Evolutionary conservation across 2,113 vertebrate species (phyloP).

Genomic region (Phainopepla nitens): DNA sequence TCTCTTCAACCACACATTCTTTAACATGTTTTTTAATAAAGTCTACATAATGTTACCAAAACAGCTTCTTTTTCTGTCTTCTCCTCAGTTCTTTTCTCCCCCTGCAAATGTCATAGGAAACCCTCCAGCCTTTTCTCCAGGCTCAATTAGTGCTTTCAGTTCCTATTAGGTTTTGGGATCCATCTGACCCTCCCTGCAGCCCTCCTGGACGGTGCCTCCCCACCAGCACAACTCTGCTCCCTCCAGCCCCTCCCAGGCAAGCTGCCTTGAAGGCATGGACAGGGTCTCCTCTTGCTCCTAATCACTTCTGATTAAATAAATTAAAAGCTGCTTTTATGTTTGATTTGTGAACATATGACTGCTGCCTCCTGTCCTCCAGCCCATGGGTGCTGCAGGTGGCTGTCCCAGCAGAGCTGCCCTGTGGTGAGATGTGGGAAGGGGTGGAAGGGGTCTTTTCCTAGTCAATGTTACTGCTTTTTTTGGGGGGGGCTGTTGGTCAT

Average conservation of each 20-base stretch:
- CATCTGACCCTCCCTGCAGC: background rate
- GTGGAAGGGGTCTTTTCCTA: background rate
- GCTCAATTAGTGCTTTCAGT: conserved; percentile 53
- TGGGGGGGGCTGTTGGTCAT: background rate
- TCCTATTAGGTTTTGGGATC: conserved; percentile 18
- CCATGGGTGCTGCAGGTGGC: background rate
- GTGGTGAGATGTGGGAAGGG: background rate
- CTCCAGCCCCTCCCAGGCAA: background rate
- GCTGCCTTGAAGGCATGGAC: background rate
- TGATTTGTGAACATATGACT: background rate
- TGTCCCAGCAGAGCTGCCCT: background rate
- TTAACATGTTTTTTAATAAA: background rate
- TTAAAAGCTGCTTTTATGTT: background rate
- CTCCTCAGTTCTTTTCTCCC: background rate
- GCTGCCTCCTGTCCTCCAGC: background rate
- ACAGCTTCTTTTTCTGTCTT: background rate
- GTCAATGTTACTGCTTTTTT: background rate
- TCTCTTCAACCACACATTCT: background rate
- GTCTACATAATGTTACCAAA: background rate
- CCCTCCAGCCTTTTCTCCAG: conserved; percentile 32
- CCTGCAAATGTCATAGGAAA: conserved; percentile 15
- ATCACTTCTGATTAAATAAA: background rate
- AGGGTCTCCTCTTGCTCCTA: background rate
- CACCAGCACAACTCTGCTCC: conserved; percentile 8
- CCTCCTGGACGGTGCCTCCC: background rate